Conservation (phyloP, 1,140 invertebrate species). For the Eurosta solidaginis region DNA sequence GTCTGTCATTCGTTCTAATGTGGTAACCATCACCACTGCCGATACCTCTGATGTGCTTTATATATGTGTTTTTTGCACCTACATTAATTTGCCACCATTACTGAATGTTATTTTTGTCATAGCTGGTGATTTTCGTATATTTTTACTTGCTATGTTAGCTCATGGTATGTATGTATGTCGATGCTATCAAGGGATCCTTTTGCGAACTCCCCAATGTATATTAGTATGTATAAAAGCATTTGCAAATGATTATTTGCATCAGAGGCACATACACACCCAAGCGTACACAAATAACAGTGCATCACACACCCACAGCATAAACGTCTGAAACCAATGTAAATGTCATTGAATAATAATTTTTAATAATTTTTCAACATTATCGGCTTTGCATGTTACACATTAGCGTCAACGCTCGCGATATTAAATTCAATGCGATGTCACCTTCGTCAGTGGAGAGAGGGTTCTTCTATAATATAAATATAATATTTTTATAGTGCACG, state of each 20-base stretch:
- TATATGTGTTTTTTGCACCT: neutral
- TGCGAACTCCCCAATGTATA: neutral
- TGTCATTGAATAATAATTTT: slow-evolving; percentile 31
- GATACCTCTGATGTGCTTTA: neutral
- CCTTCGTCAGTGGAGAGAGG: neutral
- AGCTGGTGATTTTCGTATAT: neutral
- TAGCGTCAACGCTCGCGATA: neutral
- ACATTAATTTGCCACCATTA: slow-evolving; percentile 10
- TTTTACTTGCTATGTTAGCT: neutral
- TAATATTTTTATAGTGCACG: neutral
- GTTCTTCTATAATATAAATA: neutral
- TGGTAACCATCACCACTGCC: neutral
- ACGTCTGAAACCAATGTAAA: slow-evolving; percentile 8
- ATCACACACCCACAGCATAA: neutral
- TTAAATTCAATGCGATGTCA: neutral
- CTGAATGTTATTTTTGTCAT: slow-evolving; percentile 15
- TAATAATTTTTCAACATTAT: slow-evolving; percentile 26
- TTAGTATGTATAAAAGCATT: no score
- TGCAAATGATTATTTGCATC: neutral
- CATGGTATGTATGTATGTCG: neutral
- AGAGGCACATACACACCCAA: neutral
- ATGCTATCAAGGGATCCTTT: neutral
- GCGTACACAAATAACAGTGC: neutral
- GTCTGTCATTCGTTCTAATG: neutral
- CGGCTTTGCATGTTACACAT: slow-evolving; percentile 27